Evolutionary conservation across 2,113 vertebrate genomes (phyloP).

Genomic region (Donacobius atricapilla): DNA sequence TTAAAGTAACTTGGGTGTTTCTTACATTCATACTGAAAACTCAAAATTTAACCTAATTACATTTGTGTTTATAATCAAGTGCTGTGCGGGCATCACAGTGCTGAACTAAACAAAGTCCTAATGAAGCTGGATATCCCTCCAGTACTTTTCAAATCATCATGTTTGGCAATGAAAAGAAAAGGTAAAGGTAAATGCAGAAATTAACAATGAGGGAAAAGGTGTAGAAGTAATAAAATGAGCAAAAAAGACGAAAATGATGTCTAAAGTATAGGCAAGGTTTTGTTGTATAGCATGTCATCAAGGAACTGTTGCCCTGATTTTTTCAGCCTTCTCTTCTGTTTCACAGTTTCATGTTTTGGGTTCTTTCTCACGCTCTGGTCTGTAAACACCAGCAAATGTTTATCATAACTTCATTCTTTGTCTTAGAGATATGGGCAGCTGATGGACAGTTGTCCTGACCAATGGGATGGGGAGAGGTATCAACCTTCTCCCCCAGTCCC

Average conservation of each 20-base stretch:
- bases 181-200: neutral
- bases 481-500: too few species aligned
- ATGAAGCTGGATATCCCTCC: neutral
- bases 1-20: neutral
- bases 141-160: neutral
- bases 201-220: neutral
- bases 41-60: neutral
- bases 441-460: too few species aligned
- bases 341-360: too few species aligned
- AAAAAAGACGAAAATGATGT: rapidly evolving
- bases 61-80: neutral
- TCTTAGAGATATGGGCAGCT: too few species aligned
- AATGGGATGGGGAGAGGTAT: too few species aligned
- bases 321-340: too few species aligned
- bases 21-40: neutral
- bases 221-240: neutral
- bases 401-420: too few species aligned
- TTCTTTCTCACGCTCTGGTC: too few species aligned
- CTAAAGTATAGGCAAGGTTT: neutral
- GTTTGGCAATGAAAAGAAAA: neutral
- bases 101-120: neutral
- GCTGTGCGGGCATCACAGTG: neutral
- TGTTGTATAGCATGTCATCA: neutral
- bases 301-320: too few species aligned
- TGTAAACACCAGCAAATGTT: too few species aligned